Conservation (phyloP, 2,113 vertebrate species). For the Phainopepla nitens region DNA sequence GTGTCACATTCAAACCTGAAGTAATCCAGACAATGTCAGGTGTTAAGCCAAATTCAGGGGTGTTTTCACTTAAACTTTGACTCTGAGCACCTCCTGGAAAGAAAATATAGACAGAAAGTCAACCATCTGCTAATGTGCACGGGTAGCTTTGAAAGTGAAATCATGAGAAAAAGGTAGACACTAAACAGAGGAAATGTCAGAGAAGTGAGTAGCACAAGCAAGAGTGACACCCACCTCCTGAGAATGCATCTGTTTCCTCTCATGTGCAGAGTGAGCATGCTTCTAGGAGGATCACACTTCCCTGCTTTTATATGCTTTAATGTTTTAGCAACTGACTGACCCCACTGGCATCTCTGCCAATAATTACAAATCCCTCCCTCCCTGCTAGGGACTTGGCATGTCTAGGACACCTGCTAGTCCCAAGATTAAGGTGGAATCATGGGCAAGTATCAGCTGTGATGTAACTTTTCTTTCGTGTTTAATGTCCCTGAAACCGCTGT, state of each 20-base stretch:
- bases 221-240: conserved; percentile 17
- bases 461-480: neutral
- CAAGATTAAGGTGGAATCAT: neutral
- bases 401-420: neutral
- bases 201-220: neutral
- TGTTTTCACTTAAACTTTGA: conserved; percentile 16
- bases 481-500: neutral
- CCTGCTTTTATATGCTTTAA: neutral
- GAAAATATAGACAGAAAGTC: neutral
- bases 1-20: neutral
- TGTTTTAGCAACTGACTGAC: conserved; percentile 5
- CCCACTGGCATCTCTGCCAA: conserved; percentile 1
- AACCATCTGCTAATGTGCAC: neutral
- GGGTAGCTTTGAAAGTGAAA: conserved; percentile 18
- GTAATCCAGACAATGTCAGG: neutral
- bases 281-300: neutral
- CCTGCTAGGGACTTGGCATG: neutral
- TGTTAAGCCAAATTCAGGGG: neutral
- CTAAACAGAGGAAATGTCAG: neutral
- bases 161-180: neutral
- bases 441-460: neutral
- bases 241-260: conserved; percentile 8
- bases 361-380: neutral
- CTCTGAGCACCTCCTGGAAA: neutral
- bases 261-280: neutral